These are phyloP conservation scores for Elysia crispata DNA, from an alignment of 2,888 invertebrate genomes.

Conservation along the genomic window DNA sequence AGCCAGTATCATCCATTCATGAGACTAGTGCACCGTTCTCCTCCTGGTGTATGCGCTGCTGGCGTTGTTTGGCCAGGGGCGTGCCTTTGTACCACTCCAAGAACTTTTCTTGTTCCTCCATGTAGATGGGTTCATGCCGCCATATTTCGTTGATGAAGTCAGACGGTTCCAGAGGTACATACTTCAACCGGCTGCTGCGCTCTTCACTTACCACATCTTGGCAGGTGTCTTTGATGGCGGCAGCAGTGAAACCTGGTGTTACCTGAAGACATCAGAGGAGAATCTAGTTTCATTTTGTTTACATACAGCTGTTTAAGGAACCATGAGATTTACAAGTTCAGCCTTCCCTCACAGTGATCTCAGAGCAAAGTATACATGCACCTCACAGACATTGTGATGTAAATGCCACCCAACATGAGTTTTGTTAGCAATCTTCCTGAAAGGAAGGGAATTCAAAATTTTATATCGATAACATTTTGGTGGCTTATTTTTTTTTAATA, in stretches of 20 bases:
- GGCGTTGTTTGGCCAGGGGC: conserved; percentile 30
- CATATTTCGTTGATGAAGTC: conserved; percentile 36
- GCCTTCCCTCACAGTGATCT: no score
- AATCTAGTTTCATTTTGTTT: no score
- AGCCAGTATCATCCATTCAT: no score
- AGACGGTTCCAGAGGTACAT: not conserved
- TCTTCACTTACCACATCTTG: conserved; percentile 13
- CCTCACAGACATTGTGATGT: no score
- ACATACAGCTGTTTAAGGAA: no score
- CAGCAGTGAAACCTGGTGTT: conserved; percentile 32
- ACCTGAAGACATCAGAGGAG: conserved; percentile 18
- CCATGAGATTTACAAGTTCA: no score
- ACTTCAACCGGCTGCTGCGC: not conserved
- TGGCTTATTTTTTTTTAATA: no score
- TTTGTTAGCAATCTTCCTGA: no score
- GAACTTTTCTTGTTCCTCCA: conserved; percentile 32
- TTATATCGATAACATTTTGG: no score
- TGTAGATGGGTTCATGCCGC: conserved; percentile 31
- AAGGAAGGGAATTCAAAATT: no score
- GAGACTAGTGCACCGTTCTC: not conserved
- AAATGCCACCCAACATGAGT: no score
- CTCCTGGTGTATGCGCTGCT: conserved; percentile 11
- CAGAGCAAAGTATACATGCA: no score
- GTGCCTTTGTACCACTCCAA: conserved; percentile 37
- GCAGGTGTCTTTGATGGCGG: conserved; percentile 36